Evolutionary conservation across 2,888 invertebrate species (phyloP).

Genomic region (Amblyteles armatorius): DNA sequence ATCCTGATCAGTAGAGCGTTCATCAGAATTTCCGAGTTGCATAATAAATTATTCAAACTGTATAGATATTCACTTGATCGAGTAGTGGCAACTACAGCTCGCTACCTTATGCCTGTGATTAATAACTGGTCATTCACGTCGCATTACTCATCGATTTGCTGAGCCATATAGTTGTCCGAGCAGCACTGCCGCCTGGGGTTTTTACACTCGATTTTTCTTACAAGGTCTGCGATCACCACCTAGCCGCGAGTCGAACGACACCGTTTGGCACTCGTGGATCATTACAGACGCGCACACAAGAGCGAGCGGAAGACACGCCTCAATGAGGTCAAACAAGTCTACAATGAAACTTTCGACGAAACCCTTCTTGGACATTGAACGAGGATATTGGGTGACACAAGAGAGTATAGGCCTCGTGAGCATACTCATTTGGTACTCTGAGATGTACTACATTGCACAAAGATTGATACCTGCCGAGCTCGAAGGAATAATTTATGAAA

Average conservation of each 20-base stretch:
- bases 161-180: slow-evolving; percentile 17
- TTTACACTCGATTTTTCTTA: slow-evolving; percentile 70
- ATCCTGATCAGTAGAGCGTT: slow-evolving; percentile 13
- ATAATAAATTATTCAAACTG: slow-evolving; percentile 5
- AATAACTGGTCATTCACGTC: slow-evolving; percentile 77
- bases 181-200: slow-evolving; percentile 74
- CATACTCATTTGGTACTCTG: slow-evolving; percentile 13
- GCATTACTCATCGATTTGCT: slow-evolving; percentile 76
- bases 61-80: slow-evolving; percentile 6
- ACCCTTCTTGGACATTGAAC: slow-evolving; percentile 27
- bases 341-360: slow-evolving; percentile 49
- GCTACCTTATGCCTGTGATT: slow-evolving; percentile 70
- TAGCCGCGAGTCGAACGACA: slow-evolving; percentile 66
- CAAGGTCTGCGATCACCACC: slow-evolving; percentile 75
- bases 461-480: slow-evolving; percentile 65
- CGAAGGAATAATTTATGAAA: slow-evolving; percentile 63
- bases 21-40: not conserved
- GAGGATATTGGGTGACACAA: slow-evolving; percentile 22
- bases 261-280: slow-evolving; percentile 61
- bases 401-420: slow-evolving; percentile 22
- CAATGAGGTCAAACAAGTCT: slow-evolving; percentile 46
- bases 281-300: slow-evolving; percentile 27
- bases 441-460: slow-evolving; percentile 46
- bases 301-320: not conserved
- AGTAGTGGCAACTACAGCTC: slow-evolving; percentile 10